Evolutionary conservation across 2,797 vertebrate species (phyloP), one percentile per base, ranked within the genome.

Genomic region (Galaxias olidus): DNA sequence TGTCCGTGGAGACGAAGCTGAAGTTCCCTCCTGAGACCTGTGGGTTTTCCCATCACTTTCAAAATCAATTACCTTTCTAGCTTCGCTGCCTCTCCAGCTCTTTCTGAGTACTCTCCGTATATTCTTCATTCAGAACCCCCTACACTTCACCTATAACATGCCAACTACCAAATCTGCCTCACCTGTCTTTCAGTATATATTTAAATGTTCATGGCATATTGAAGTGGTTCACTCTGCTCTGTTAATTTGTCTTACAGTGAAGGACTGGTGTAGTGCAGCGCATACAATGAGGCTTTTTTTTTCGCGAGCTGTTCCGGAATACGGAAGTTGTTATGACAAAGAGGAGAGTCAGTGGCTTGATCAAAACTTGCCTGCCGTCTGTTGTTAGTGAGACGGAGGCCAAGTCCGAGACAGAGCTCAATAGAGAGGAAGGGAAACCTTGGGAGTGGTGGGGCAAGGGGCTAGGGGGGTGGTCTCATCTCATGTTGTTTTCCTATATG

Each of bases 61-160:
- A 52, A 41, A 14, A 30, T 41, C 51, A 76, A 70, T 72, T 91
- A 91, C 82, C 78, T 85, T 85, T 80, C 80, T 85, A 52, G 81
- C 84, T 89, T 83, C 87, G 78, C 85, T 69, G 69, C 84, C 86
- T 88, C 87, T 89, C 81, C 75, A 75, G 78, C 79, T 85, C 84
- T 68, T 79, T 81, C 72, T 77, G 82, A 89, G 86, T 84, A 82
- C 86, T 87, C 87, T 88, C 79, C 76, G 83, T 81, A 77, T 85
- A 88, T 86, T 88, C 86, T 87, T 89, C 87, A 90, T 90, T 86
- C 88, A 86, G 78, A 83, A 86, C 70, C 70, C 79, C 80, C 0
- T 66, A 65, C 80, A 88, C 87, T 90, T 89, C 87, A 87, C 80
- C 83, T 80, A 76, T 79, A 84, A 75, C 84, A 77, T 73, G 30